These are phyloP conservation scores for Chunga burmeisteri DNA, from an alignment of 2,113 vertebrate species.

Conservation along the genomic window DNA sequence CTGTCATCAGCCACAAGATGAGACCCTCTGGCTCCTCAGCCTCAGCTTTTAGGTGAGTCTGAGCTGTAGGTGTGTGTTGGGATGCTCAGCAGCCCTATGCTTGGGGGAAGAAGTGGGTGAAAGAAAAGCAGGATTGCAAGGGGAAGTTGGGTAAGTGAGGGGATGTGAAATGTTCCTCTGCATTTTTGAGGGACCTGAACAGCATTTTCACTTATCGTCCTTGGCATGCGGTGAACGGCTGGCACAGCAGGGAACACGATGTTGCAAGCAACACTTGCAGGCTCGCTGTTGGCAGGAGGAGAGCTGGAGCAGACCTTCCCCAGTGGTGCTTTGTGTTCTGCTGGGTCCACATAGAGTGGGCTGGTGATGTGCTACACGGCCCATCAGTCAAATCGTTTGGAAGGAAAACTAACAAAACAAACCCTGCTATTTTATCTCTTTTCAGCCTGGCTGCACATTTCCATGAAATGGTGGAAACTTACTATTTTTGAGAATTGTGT, in stretches of 20 bases:
- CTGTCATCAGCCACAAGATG: neutral
- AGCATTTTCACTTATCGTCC: neutral
- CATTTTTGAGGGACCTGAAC: neutral
- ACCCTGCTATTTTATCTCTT: constrained; percentile 3
- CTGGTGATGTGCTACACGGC: neutral
- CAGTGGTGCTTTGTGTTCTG: neutral
- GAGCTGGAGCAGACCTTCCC: neutral
- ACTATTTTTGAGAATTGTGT: constrained; percentile 36
- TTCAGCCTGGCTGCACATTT: neutral
- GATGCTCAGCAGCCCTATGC: accelerated
- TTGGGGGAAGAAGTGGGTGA: accelerated
- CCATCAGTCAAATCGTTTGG: neutral
- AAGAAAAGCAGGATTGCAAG: neutral
- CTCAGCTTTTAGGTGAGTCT: neutral
- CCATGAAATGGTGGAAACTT: constrained; percentile 44
- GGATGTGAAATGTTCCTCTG: neutral
- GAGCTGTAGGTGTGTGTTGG: accelerated
- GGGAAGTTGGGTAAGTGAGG: neutral
- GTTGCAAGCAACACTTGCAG: neutral
- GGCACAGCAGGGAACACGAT: neutral
- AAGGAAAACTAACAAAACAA: constrained; percentile 18
- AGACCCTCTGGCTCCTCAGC: neutral
- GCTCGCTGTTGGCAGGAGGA: neutral
- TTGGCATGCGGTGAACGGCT: neutral
- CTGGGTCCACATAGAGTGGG: neutral